These are phyloP conservation scores for Deroptyus accipitrinus DNA, from an alignment of 2,113 vertebrate species.

Conservation along the genomic window DNA sequence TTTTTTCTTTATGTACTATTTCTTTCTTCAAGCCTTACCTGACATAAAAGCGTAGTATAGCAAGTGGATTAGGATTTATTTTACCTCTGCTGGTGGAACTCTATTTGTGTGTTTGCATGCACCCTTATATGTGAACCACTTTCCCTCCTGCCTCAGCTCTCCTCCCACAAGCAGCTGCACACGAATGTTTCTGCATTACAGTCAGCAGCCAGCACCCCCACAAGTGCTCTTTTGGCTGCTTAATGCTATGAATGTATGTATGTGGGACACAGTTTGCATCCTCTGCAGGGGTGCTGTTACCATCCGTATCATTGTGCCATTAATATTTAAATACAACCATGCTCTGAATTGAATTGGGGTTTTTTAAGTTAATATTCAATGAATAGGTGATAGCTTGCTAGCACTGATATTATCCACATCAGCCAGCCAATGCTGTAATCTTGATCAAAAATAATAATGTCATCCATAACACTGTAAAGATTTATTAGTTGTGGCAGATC, in stretches of 20 bases:
- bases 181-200: background rate
- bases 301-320: constrained; percentile 32
- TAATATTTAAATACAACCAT: constrained; percentile 62
- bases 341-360: constrained; percentile 27
- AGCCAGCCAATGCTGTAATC: constrained; percentile 44
- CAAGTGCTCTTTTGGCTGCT: background rate
- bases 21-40: background rate
- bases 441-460: constrained; percentile 70
- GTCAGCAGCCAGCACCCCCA: background rate
- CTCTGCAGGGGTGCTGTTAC: background rate
- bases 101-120: background rate
- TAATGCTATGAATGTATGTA: background rate
- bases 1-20: background rate
- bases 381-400: constrained; percentile 30
- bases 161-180: background rate
- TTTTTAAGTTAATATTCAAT: constrained; percentile 29
- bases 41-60: background rate
- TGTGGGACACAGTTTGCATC: background rate
- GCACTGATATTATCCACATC: constrained; percentile 19
- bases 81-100: background rate
- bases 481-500: constrained; percentile 66
- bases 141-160: background rate
- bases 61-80: background rate
- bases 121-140: background rate
- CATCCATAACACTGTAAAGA: constrained; percentile 67